Evolutionary conservation across 2,888 invertebrate genomes (phyloP).

Genomic region (Ochropleura leucogaster): DNA sequence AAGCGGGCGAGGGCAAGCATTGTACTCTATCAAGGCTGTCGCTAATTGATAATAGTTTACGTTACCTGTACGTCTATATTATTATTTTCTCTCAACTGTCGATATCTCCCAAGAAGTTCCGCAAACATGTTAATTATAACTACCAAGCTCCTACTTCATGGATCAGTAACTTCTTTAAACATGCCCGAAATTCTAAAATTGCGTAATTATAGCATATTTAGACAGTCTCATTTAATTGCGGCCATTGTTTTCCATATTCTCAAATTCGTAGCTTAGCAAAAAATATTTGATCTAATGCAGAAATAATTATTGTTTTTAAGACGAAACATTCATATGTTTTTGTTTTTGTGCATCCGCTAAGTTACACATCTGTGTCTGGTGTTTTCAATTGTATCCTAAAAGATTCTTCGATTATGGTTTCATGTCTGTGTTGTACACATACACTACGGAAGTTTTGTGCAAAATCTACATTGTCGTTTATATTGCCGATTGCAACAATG

Average conservation of each 20-base stretch:
- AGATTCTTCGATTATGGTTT: too few relatives aligned
- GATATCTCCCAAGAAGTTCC: constrained; percentile 32
- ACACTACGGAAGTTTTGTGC: not conserved
- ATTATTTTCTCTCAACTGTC: constrained; percentile 42
- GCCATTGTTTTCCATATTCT: constrained; percentile 49
- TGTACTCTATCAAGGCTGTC: constrained; percentile 62
- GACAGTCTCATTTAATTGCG: constrained; percentile 43
- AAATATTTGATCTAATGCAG: constrained; percentile 40
- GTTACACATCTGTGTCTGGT: not conserved
- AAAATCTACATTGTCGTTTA: not conserved
- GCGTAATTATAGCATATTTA: constrained; percentile 31
- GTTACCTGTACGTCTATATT: constrained; percentile 56
- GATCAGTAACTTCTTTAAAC: constrained; percentile 44
- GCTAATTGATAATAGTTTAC: constrained; percentile 59
- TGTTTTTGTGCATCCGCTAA: not conserved
- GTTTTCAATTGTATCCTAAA: not conserved
- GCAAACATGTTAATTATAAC: constrained; percentile 23
- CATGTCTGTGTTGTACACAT: too few relatives aligned
- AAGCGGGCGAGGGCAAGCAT: constrained; percentile 74
- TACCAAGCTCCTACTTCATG: constrained; percentile 27
- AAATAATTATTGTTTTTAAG: constrained; percentile 39
- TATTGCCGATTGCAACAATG: not conserved
- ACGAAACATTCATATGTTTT: not conserved
- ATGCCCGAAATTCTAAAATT: constrained; percentile 9
- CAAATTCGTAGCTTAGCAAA: constrained; percentile 35